Conservation (phyloP, 2,797 vertebrate genomes). For the Gouania willdenowi region DNA sequence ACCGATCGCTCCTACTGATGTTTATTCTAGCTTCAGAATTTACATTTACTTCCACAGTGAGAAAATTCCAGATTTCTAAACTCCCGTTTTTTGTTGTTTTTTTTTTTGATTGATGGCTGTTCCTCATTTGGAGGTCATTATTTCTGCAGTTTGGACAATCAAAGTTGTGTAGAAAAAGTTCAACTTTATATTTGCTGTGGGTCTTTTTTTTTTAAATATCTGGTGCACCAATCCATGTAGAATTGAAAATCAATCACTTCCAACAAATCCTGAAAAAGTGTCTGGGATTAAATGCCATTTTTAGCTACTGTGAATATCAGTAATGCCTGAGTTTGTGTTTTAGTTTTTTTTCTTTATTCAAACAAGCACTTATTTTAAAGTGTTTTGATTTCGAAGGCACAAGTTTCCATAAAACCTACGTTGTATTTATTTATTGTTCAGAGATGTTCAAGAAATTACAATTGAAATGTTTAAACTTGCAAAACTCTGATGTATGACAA, state of each 20-base stretch:
- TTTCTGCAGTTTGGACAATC: conserved; percentile 27
- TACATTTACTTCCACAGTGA: conserved; percentile 16
- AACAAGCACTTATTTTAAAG: conserved; percentile 77
- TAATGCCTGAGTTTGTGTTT: conserved; percentile 21
- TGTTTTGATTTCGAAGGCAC: conserved; percentile 72
- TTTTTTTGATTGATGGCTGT: conserved; percentile 16
- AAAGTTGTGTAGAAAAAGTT: conserved; percentile 16
- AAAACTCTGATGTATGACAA: conserved; percentile 61
- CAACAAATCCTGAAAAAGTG: conserved; percentile 52
- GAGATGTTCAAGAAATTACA: conserved; percentile 68
- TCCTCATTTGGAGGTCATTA: conserved; percentile 4
- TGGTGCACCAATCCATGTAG: conserved; percentile 34
- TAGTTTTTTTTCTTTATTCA: conserved; percentile 44
- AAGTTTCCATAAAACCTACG: conserved; percentile 51
- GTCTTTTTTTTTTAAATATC: conserved; percentile 27
- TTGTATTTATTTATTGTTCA: conserved; percentile 75
- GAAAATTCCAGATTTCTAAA: conserved; percentile 17
- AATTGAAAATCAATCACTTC: conserved; percentile 36
- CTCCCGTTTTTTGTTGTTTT: conserved; percentile 13
- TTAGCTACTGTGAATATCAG: conserved; percentile 65
- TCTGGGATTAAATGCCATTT: conserved; percentile 54
- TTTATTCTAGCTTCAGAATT: conserved; percentile 15
- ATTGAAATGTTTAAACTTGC: conserved; percentile 71
- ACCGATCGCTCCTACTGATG: too few relatives aligned
- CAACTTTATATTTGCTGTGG: conserved; percentile 9